These are phyloP conservation scores for Zaprionus bogoriensis DNA, from an alignment of 2,888 invertebrate species.

Conservation along the genomic window DNA sequence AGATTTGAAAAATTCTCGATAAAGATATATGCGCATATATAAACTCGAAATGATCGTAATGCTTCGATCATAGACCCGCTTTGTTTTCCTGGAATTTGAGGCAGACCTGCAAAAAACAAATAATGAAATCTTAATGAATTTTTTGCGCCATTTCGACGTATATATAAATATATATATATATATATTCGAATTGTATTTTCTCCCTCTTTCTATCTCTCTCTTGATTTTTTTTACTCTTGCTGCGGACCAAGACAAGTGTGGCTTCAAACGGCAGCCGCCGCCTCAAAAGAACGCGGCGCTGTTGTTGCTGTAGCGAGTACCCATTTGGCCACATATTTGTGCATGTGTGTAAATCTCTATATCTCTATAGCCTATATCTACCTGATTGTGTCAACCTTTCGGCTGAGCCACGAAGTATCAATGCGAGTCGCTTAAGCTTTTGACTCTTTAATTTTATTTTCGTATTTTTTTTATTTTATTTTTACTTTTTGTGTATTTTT, in stretches of 20 bases:
- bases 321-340: slow-evolving; percentile 6
- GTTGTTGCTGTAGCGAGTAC: slow-evolving; percentile 26
- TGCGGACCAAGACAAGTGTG: slow-evolving; percentile 62
- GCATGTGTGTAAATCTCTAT: slow-evolving; percentile 39
- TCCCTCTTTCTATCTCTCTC: slow-evolving; percentile 10
- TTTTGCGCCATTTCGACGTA: slow-evolving; percentile 25
- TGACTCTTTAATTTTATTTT: background rate
- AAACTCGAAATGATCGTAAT: background rate
- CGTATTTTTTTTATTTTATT: slow-evolving; percentile 16
- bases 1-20: background rate
- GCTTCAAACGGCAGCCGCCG: slow-evolving; percentile 68
- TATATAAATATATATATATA: background rate
- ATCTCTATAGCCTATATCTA: slow-evolving; percentile 47
- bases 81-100: slow-evolving; percentile 46
- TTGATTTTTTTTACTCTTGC: slow-evolving; percentile 17
- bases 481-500: background rate
- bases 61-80: slow-evolving; percentile 24
- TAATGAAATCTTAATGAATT: slow-evolving; percentile 72
- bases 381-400: slow-evolving; percentile 75
- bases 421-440: slow-evolving; percentile 30
- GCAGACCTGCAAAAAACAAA: slow-evolving; percentile 35
- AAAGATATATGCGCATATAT: background rate
- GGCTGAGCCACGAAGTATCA: slow-evolving; percentile 48
- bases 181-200: background rate
- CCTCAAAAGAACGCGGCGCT: slow-evolving; percentile 33